These are phyloP conservation scores for Elymnias hypermnestra DNA, from an alignment of 1,140 invertebrate species.

Conservation along the genomic window DNA sequence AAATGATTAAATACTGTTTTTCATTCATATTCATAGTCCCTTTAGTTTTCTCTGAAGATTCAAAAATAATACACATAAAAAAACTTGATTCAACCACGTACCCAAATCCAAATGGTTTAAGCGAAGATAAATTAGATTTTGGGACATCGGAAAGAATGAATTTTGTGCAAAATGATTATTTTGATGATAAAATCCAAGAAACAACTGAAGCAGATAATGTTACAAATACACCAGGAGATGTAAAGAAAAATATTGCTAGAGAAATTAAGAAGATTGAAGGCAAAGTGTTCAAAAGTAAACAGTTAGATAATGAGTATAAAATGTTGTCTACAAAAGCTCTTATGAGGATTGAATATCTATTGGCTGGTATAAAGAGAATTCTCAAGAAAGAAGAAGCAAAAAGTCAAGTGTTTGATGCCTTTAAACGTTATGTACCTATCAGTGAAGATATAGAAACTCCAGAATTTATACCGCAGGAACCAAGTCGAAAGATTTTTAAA, in stretches of 20 bases:
- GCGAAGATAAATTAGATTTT: background rate
- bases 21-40: background rate
- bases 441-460: constrained; percentile 24
- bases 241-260: background rate
- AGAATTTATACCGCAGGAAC: constrained; percentile 10
- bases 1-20: background rate
- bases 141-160: background rate
- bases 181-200: background rate
- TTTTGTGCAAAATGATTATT: background rate
- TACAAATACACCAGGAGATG: background rate
- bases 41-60: constrained; percentile 3
- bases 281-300: constrained; percentile 6
- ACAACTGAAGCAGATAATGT: background rate
- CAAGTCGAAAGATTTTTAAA: constrained; percentile 11
- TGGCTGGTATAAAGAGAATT: constrained; percentile 17
- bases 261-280: constrained; percentile 15
- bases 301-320: background rate
- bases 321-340: background rate
- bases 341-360: constrained; percentile 5
- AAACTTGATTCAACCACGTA: constrained; percentile 21
- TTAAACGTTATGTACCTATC: constrained; percentile 25
- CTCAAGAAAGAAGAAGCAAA: constrained; percentile 9
- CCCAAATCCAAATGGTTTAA: constrained; percentile 3
- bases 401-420: constrained; percentile 3
- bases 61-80: constrained; percentile 14